Evolutionary conservation across 2,797 vertebrate species (phyloP), one percentile per base, ranked within the genome.

Genomic region (Tenualosa thibaudeaui): DNA sequence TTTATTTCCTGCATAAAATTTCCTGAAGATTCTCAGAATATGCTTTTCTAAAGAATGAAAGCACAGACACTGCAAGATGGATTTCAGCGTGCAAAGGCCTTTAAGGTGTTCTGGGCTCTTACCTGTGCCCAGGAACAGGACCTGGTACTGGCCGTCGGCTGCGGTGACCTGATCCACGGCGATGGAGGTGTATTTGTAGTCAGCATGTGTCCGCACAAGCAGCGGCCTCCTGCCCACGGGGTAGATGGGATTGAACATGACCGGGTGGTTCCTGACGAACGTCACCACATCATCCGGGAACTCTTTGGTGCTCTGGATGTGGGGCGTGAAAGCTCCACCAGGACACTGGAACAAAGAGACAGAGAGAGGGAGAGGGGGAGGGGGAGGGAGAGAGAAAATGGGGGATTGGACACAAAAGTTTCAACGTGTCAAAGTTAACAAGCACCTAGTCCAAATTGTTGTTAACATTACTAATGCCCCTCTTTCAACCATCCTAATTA

Each of bases 231-330:
- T 96, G 75, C 97, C 96, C 88, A 97, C 90, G 0, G 98, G 98
- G 92, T 99, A 98, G 91, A 99, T 95, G 87, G 96, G 92, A 91
- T 99, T 99, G 92, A 97, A 99, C 98, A 99, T 99, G 90, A 98
- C 94, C 0, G 98, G 98, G 81, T 99, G 98, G 87, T 98, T 99
- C 85, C 98, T 95, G 62, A 98, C 97, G 65, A 99, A 99, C 83
- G 97, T 98, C 92, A 99, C 98, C 87, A 99, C 98, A 0, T 99
- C 98, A 0, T 99, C 98, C 8, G 98, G 98, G 90, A 99, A 99
- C 91, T 99, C 97, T 90, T 99, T 99, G 50, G 98, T 99, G 19
- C 96, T 97, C 71, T 94, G 89, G 88, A 97, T 95, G 81, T 97
- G 96, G 50, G 98, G 98, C 1, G 98, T 99, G 92, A 99, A 99